Base-by-base conservation (phyloP, 1,140 invertebrate species). In the Lethocerus indicus region DNA sequence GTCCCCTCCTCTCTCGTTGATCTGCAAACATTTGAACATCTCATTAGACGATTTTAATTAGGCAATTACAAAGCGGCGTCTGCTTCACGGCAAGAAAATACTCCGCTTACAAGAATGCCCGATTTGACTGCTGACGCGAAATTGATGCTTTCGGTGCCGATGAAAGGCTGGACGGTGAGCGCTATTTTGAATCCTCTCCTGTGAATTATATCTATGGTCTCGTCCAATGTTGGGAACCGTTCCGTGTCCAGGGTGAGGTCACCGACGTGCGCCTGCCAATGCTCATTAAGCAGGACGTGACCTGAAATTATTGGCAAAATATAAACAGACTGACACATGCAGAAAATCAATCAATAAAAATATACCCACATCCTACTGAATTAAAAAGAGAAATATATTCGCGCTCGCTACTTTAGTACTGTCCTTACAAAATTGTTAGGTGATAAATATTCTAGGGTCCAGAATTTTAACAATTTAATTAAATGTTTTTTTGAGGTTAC, bases 121-220 rank as follows among this genome's bases (percentile, higher is more conserved):
- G 76, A 78, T 29, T 74, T 66, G 0, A 90, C 81, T 1, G 82
- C 78, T 47, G 83, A 76, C 39, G 76, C 75, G 59, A 89, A 88
- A 57, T 83, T 87, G 2, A 62, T 62, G 47, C 83, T 85, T 54
- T 89, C 85, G 0, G 84, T 87, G 27, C 83, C 84, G 40, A 92
- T 83, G 58, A 87, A 90, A 0, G 87, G 86, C 55, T 87, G 83
- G 2, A 90, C 73, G 0, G 83, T 80, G 54, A 90, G 78, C 0
- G 83, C 80, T 21, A 90, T 81, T 61, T 83, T 77, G 47, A 90
- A 91, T 2, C 87, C 87, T 56, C 87, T 68, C 28, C 86, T 69
- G 52, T 83, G 81, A 23, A 89, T 73, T 37, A 87, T 81, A 56
- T 85, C 77, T 4, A 90, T 78, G 2, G 81, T 86, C 48, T 82